A percentile compares a stretch with the other conserved stretches of the same genome.
phyloP scores from a whole-genome alignment of 2,113 vertebrate species.

The Petrocephalus zakoni region DNA sequence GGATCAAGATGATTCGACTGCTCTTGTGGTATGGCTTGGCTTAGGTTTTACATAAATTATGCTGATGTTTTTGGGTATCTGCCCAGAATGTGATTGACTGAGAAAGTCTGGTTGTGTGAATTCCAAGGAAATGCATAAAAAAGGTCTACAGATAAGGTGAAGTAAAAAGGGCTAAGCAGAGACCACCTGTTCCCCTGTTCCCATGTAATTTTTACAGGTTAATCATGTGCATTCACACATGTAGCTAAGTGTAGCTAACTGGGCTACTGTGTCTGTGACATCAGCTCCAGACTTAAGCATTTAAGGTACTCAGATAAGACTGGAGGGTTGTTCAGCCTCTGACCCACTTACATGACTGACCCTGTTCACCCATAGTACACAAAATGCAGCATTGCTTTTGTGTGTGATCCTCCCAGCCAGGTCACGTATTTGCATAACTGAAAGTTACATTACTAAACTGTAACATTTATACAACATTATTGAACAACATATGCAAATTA shows the following conservation, averaged over 20 bases:
- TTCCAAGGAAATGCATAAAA: neutral
- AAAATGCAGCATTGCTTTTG: neutral
- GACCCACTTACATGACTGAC: neutral
- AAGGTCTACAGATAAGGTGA: neutral
- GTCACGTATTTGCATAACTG: neutral
- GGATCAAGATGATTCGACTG: neutral
- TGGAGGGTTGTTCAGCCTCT: neutral
- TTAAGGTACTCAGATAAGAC: neutral
- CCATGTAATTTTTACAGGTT: neutral
- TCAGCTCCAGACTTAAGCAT: neutral
- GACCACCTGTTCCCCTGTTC: neutral
- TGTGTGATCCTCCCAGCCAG: neutral
- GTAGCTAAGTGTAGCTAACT: neutral
- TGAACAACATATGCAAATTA: neutral
- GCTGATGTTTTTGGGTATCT: slow-evolving; percentile 1
- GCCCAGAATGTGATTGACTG: neutral
- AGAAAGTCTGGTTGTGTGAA: neutral
- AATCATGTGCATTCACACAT: neutral
- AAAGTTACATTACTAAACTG: neutral
- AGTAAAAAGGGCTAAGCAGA: neutral
- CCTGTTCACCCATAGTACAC: neutral
- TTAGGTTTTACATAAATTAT: slow-evolving; percentile 10
- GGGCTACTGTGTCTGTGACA: neutral
- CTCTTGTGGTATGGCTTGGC: neutral
- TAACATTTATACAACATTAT: neutral